phyloP scores from a whole-genome alignment of 1,140 invertebrate genomes.

The Megalonaias nervosa region DNA sequence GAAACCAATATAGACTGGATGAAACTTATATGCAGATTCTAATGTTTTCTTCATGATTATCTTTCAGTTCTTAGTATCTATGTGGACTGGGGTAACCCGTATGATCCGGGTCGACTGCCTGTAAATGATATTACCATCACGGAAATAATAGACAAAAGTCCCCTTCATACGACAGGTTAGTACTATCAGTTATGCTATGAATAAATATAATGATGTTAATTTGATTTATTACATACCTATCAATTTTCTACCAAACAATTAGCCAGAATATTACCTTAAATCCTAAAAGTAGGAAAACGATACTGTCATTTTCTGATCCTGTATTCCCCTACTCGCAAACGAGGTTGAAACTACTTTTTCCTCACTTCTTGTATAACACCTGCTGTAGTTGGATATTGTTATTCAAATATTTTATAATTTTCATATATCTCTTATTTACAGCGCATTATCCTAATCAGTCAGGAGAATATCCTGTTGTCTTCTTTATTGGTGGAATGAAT shows the following conservation, averaged over 20 bases:
- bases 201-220: not conserved
- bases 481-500: conserved; percentile 47
- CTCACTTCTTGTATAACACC: not conserved
- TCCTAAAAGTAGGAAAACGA: too few species aligned
- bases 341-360: too few species aligned
- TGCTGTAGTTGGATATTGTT: not conserved
- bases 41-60: too few species aligned
- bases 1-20: too few species aligned
- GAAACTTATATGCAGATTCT: too few species aligned
- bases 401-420: not conserved
- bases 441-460: conserved; percentile 37
- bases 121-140: conserved; percentile 33
- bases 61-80: conserved; percentile 15
- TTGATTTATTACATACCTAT: not conserved
- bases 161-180: conserved; percentile 37
- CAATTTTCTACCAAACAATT: not conserved
- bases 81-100: conserved; percentile 40
- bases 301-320: too few species aligned
- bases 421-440: conserved; percentile 16
- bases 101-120: conserved; percentile 21
- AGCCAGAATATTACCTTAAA: not conserved
- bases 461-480: conserved; percentile 37
- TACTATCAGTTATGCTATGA: not conserved
- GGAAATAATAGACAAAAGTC: conserved; percentile 19
- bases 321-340: too few species aligned